These are phyloP conservation scores for Psettodes erumei DNA, from an alignment of 2,113 vertebrate genomes.

Conservation along the genomic window DNA sequence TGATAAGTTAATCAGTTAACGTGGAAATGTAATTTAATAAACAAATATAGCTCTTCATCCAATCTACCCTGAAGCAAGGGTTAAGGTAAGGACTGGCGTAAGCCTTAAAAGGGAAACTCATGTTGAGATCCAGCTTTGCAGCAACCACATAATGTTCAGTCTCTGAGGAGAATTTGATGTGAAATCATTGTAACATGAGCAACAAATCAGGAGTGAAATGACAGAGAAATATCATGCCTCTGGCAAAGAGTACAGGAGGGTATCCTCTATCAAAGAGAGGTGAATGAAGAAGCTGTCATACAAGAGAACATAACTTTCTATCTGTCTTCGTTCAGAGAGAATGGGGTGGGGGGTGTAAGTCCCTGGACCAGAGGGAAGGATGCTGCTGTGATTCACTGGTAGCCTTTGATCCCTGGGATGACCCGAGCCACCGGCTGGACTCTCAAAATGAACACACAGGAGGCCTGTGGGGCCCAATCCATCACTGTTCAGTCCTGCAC, in stretches of 20 bases:
- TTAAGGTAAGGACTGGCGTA: background rate
- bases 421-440: slow-evolving; percentile 65
- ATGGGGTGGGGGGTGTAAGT: slow-evolving; percentile 9
- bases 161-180: slow-evolving; percentile 38
- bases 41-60: background rate
- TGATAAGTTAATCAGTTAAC: background rate
- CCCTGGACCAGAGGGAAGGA: slow-evolving; percentile 57
- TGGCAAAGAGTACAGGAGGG: slow-evolving; percentile 46
- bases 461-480: slow-evolving; percentile 67
- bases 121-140: slow-evolving; percentile 6
- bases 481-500: slow-evolving; percentile 62
- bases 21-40: background rate
- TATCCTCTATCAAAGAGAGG: slow-evolving; percentile 40
- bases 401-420: slow-evolving; percentile 78
- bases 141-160: slow-evolving; percentile 1
- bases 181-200: slow-evolving; percentile 18
- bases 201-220: slow-evolving; percentile 42
- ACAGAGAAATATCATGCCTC: slow-evolving; percentile 52
- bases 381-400: slow-evolving; percentile 61
- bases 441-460: slow-evolving; percentile 72
- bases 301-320: slow-evolving; percentile 44
- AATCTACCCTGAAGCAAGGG: background rate
- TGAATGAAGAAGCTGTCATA: slow-evolving; percentile 60
- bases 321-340: slow-evolving; percentile 52
- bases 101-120: background rate